Evolutionary conservation across 2,113 vertebrate genomes (phyloP), one percentile per base, ranked within the genome.

Genomic region (Mungos mungo): DNA sequence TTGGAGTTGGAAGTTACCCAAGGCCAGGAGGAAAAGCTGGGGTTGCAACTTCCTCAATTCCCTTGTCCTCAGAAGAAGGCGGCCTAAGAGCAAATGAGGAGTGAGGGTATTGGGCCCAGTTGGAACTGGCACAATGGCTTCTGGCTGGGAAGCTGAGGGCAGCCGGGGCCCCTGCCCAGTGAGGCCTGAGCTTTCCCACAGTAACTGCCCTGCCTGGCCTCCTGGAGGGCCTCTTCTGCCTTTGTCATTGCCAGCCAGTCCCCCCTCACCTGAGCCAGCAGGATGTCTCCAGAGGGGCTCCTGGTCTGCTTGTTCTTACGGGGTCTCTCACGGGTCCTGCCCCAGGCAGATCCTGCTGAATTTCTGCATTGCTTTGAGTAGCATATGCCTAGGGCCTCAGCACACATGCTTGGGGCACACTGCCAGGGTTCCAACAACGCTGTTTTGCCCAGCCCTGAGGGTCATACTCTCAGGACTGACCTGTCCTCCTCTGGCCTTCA

Each of bases 141-240:
- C 85, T 79, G 76, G 25, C 74, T 90, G 35, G n/a, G 69, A 74
- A 50, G 31, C 71, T 41, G 69, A 86, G 79, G 45, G 15, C 54
- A 33, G 41, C 54, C n/a, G 85, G 79, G 35, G 4, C 10, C 54
- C 23, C 10, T 77, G 45, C 71, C 57, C 88, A 72, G 25, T 38
- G 21, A 96, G 72, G 38, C 19, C 65, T 29, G 19, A 85, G 14
- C 80, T 52, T 68, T 83, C 50, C 7, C 19, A 1, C 12, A 25
- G 41, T 27, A 35, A 74, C 69, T 27, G 63, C 82, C 15, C 29
- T 23, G 38, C 31, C 86, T 41, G 63, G 38, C 27, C 52, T 50
- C 3, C 23, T 21, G 4, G 54, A n/a, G 50, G 45, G 7, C 10
- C 3, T 1, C 2, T 0, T 11, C n/a, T 68, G 2, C 8, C 2